Evolutionary conservation across 2,113 vertebrate species (phyloP).

Genomic region (Microtus pennsylvanicus): DNA sequence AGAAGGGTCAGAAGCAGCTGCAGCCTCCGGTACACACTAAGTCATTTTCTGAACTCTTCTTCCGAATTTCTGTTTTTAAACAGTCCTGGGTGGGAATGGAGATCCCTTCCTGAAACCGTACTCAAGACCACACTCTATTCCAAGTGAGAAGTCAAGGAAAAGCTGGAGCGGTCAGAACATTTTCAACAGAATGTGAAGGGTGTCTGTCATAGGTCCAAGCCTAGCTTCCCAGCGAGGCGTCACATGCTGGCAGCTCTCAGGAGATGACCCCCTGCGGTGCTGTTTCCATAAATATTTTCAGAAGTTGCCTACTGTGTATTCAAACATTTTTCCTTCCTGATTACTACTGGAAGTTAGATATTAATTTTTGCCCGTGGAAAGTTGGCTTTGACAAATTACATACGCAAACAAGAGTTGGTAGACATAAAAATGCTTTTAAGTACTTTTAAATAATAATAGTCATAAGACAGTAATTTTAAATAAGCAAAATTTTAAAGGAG

Average conservation of each 20-base stretch:
- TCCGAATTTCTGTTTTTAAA: constrained; percentile 24
- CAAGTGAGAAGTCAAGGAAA: constrained; percentile 31
- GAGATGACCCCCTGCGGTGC: not conserved
- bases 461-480: not conserved
- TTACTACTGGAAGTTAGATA: constrained; percentile 53
- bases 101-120: constrained; percentile 13
- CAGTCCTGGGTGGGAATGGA: fast-evolving
- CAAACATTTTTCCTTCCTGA: constrained; percentile 16
- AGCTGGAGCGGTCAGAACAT: not conserved
- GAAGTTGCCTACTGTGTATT: not conserved
- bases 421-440: not conserved
- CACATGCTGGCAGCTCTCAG: not conserved
- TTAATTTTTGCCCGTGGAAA: constrained; percentile 25
- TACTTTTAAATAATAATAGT: not conserved
- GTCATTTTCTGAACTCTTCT: not conserved
- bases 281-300: constrained; percentile 36
- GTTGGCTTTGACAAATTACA: not conserved
- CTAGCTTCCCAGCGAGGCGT: constrained; percentile 13
- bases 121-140: not conserved
- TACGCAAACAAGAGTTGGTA: not conserved
- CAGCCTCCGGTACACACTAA: constrained; percentile 93
- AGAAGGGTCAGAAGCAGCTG: constrained; percentile 97
- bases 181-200: not conserved
- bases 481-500: not conserved
- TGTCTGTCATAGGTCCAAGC: not conserved